Evolutionary conservation across 37 sponge, comb jelly and placozoan species (phyloP), one percentile per base, ranked within the genome.

Genomic region (Aplysina aerophoba): DNA sequence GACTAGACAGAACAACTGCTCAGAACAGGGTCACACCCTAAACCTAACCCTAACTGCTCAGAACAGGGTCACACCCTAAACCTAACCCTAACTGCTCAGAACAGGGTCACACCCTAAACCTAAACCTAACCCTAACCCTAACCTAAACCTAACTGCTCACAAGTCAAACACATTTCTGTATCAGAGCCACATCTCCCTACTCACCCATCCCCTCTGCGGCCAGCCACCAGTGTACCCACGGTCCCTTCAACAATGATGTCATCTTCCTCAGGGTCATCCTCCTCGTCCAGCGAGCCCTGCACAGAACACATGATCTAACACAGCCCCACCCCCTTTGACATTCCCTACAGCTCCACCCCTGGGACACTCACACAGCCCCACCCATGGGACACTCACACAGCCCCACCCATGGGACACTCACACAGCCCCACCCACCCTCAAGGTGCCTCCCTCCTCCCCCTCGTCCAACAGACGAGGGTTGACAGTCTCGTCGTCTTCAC

Each of bases 401-500:
- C 73, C 50, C 50, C 50, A 44, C 50, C 50, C 50, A 3, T 44
- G 28, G 36, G 28, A 6, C 73, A 5, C 36, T 35, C 37, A 71
- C 73, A 17, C 73, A 20, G 28, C 73, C 50, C 37, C n/a, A 71
- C 54, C 44, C 21, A 75, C 78, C 25, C 54, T 17, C 44, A 75
- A 22, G 15, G 54, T 75, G 53, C 50, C 34, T 35, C 34, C 78
- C 21, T 40, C 78, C 41, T 30, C 44, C 50, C 40, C 78, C 22
- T 75, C 78, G 44, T 17, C 25, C 28, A 69, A 6, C 33, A 44
- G 50, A 44, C 71, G 71, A 40, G 78, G 78, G 15, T 75, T 75
- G 78, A 75, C 78, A 1, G 78, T 75, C 3, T 75, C 88, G 39
- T 93, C 96, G 21, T 89, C 93, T 24, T 91, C 93, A 73, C 95